phyloP scores from a whole-genome alignment of 2,113 vertebrate genomes.

The Taurulus bubalis region DNA sequence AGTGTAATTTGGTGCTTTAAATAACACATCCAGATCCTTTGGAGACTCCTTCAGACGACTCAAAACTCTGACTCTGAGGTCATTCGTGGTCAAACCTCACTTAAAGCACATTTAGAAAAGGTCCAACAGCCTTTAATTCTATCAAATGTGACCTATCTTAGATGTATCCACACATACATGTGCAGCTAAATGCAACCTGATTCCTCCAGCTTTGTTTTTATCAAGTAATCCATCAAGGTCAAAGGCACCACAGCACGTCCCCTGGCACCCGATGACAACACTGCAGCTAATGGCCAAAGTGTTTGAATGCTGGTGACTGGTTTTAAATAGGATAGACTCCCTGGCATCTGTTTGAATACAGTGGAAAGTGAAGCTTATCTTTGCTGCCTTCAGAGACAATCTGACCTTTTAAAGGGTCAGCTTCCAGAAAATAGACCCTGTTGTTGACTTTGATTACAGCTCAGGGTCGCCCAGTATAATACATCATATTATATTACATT shows the following conservation, averaged over 20 bases:
- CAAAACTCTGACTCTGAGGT: background rate
- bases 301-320: slow-evolving; percentile 36
- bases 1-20: background rate
- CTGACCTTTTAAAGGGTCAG: slow-evolving; percentile 59
- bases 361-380: slow-evolving; percentile 62
- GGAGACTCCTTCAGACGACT: background rate
- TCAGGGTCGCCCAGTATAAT: slow-evolving; percentile 29
- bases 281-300: slow-evolving; percentile 27
- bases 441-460: slow-evolving; percentile 14
- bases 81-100: background rate
- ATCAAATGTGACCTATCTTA: background rate
- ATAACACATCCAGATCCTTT: background rate
- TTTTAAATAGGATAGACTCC: slow-evolving; percentile 68
- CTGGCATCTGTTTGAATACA: slow-evolving; percentile 54
- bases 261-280: slow-evolving; percentile 36
- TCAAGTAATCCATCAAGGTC: slow-evolving; percentile 40
- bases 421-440: slow-evolving; percentile 36
- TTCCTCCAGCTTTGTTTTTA: slow-evolving; percentile 20
- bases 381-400: slow-evolving; percentile 48
- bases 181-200: background rate
- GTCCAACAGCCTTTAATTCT: slow-evolving; percentile 5
- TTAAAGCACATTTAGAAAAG: background rate
- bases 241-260: slow-evolving; percentile 24
- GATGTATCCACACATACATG: background rate
- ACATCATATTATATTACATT: background rate